Base-by-base conservation (phyloP, 2,797 vertebrate genomes). In the Eulemur albifrons region DNA sequence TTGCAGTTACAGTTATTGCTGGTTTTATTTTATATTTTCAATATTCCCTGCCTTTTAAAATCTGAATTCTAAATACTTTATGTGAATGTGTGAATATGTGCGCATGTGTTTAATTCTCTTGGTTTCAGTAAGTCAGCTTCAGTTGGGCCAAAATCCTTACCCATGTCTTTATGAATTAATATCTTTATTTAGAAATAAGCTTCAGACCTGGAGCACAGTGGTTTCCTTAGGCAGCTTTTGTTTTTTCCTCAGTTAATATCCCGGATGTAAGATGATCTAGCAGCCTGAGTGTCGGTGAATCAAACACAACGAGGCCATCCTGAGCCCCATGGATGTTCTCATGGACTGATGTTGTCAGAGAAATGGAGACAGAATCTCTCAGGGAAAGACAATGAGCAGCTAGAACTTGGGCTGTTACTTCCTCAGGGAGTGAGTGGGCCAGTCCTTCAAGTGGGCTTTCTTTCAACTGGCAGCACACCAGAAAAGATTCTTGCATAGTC, bases 91-190 rank as follows among this genome's bases (percentile, higher is more conserved):
- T 98, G 98, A 97, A 97, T 98, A 88, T 96, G 21, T 93, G 98
- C 95, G 94, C 96, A 73, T 96, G 97, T 97, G 89, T 98, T 98
- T 98, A 98, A 98, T 98, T 98, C 97, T 96, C 35, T 97, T 97
- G 96, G 96, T 97, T 93, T 97, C 84, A 52, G 50, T 92, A 92
- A 96, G 97, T 97, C 98, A 97, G 72, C 85, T 98, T 98, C 90
- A 95, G 95, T 97, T 97, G 98, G 96, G 95, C 95, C 94, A 95
- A 80, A 97, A 97, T 97, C 72, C 95, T 95, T 45, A 57, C 63
- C 40, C 18, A 21, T 84, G 83, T 90, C 87, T 92, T 94, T 88
- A 50, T 93, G 96, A 95, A 83, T 96, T 92, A 92, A 70, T 97
- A 92, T 79, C 81, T 95, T 95, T 95, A 92, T 86, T 97, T 96